A percentile compares a stretch with the other conserved stretches of the same genome.
Conservation (phyloP, 2,113 vertebrate genomes). For the Trematomus loennbergii region DNA sequence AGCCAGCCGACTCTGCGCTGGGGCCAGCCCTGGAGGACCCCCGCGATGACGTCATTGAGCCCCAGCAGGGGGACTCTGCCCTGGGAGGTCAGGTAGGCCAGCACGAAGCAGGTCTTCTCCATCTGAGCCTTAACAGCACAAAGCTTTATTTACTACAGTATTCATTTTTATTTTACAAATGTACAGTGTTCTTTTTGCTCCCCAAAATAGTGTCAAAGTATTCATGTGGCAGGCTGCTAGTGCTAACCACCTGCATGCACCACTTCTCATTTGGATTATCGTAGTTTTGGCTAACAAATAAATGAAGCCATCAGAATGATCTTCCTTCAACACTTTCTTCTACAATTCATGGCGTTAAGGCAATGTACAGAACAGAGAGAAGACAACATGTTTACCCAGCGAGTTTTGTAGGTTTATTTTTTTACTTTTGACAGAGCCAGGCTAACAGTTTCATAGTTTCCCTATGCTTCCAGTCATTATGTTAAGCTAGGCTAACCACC, state of each 20-base stretch:
- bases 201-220: not conserved
- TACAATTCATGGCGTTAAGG: not conserved
- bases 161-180: not conserved
- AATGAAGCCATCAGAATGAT: not conserved
- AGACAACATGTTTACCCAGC: not conserved
- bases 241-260: not conserved
- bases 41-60: conserved; percentile 85
- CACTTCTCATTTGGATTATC: not conserved
- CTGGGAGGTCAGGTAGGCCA: conserved; percentile 89
- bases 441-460: not conserved
- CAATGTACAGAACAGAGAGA: not conserved
- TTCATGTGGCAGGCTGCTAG: not conserved
- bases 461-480: not conserved
- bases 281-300: not conserved
- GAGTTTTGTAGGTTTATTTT: not conserved
- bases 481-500: too few relatives aligned
- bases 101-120: conserved; percentile 88
- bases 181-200: not conserved
- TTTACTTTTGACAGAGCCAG: not conserved
- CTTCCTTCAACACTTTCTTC: not conserved
- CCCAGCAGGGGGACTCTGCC: conserved; percentile 89
- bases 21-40: conserved; percentile 72
- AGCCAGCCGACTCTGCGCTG: conserved; percentile 87
- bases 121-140: conserved; percentile 82
- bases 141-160: not conserved